phyloP scores from a whole-genome alignment of 2,113 vertebrate species.

The Fukomys damarensis region DNA sequence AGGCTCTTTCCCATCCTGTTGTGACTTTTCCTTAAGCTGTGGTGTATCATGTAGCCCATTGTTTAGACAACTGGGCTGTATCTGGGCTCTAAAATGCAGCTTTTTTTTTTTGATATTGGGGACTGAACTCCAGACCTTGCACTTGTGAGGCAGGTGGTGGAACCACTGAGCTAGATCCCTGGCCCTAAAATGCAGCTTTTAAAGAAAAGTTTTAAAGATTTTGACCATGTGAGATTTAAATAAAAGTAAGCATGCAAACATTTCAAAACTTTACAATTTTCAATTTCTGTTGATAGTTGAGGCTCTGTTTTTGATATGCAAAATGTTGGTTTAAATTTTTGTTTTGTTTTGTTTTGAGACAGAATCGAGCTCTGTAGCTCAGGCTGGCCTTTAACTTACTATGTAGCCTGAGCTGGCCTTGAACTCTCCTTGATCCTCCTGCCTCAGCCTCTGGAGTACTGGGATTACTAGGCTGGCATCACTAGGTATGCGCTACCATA shows the following conservation, averaged over 20 bases:
- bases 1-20: conserved; percentile 79
- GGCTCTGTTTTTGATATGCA: not conserved
- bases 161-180: too few species aligned
- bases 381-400: not conserved
- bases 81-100: conserved; percentile 36
- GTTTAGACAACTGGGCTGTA: conserved; percentile 71
- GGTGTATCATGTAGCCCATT: conserved; percentile 67
- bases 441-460: not conserved
- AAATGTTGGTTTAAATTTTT: not conserved
- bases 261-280: conserved; percentile 5
- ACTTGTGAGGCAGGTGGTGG: too few species aligned
- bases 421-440: not conserved
- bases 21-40: conserved; percentile 66
- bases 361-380: too few species aligned
- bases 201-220: conserved; percentile 56
- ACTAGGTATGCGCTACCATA: not conserved
- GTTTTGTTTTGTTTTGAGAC: not conserved
- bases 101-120: too few species aligned
- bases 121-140: too few species aligned
- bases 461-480: not conserved
- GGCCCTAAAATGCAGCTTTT: conserved; percentile 44
- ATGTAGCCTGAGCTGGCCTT: not conserved
- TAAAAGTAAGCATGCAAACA: not conserved
- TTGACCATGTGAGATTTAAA: not conserved
- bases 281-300: conserved; percentile 21